Evolutionary conservation across 2,888 invertebrate genomes (phyloP).

Genomic region (Gymnosoma rotundatum): DNA sequence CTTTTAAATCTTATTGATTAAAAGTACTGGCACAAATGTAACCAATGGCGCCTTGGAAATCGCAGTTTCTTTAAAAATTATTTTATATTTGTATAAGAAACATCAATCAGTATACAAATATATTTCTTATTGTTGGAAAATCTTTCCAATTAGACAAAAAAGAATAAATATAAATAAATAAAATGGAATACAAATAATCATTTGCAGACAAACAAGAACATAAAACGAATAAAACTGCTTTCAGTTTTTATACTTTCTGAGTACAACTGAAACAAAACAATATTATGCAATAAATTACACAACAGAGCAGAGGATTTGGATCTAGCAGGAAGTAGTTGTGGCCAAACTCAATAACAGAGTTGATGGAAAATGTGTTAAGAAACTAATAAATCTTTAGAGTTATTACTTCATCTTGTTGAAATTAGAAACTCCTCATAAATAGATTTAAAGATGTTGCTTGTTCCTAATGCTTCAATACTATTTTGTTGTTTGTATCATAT

Average conservation of each 20-base stretch:
- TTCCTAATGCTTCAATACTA: background rate
- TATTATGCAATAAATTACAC: conserved; percentile 56
- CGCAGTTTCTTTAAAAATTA: no score
- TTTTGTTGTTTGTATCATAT: no score
- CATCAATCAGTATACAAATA: background rate
- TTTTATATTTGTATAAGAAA: background rate
- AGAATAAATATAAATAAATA: conserved; percentile 27
- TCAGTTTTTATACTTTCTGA: no score
- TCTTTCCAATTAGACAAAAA: background rate
- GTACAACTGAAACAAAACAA: background rate
- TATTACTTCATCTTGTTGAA: background rate
- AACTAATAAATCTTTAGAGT: conserved; percentile 32
- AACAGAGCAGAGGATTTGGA: conserved; percentile 51
- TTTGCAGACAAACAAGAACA: conserved; percentile 30
- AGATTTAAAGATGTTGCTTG: background rate
- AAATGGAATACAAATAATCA: conserved; percentile 41
- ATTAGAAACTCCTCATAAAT: background rate
- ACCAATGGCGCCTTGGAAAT: no score
- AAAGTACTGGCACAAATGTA: no score
- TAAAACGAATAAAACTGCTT: background rate
- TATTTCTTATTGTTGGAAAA: conserved; percentile 44
- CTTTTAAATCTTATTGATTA: no score
- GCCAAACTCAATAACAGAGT: conserved; percentile 49
- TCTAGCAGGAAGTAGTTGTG: conserved; percentile 46
- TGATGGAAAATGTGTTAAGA: conserved; percentile 14